Base-by-base conservation (phyloP, 2,888 invertebrate genomes). In the Eulithis testata region DNA sequence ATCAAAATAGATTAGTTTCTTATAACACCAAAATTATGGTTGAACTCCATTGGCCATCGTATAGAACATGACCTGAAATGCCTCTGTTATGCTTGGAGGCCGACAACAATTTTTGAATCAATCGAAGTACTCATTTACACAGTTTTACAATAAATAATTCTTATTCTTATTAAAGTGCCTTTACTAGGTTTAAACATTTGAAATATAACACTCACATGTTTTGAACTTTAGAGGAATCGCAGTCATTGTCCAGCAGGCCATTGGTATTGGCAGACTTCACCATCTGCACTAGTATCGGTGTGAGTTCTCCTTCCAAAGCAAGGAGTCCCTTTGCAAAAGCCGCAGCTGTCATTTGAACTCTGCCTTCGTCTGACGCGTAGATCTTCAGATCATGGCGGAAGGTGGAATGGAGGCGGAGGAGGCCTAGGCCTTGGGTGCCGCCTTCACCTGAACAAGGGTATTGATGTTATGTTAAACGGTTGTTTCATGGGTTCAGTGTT, bases 321-420 rank as follows among this genome's bases (percentile, higher is more conserved):
- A 99, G 93, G 40, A 99, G 93, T 0, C 99, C 99, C 93, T 99
- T 99, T 3, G 99, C 99, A 89, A 99, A 99, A 1, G 99, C 99
- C 0, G 99, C 99, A 0, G 99, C 99, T 0, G 99, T 99, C 99
- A 99, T 99, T 91, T 99, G 99, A 2, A 99, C 99, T 63, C 99
- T 94, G 3, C 99, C 99, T 87, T 99, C 99, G 87, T 99, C 99
- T 0, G 99, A 99, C 0, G 99, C 99, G 90, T 99, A 99, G 77
- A 99, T 99, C 94, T 99, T 99, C 67, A 99, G 94, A 88, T 99
- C 99, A 88, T 99, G 99, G 0, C 99, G 96, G 91, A 98, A 99
- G 0, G 99, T 99, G 8, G 99, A 99, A 90, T 99, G 99, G 1
- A 99, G 94, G 0, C 95, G 94, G 1, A 99, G 94, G 7, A 99